Percentiles rank a stretch among this genome's conserved stretches.
Evolutionary conservation across 2,888 invertebrate species (phyloP).

Genomic region (Thereva nobilitata): DNA sequence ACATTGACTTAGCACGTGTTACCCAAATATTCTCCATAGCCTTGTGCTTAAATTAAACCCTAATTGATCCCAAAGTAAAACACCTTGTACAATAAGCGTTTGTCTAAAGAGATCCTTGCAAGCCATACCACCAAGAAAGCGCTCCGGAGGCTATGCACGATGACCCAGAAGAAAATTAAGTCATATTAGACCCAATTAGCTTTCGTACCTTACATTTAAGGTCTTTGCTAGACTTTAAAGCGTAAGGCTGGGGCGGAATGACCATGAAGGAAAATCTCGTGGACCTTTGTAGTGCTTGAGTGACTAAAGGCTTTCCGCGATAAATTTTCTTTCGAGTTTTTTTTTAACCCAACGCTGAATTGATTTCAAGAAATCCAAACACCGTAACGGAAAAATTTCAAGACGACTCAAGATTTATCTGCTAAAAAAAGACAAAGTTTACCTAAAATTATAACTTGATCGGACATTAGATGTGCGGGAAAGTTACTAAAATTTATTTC

Average conservation of each 20-base stretch:
- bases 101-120: slow-evolving; percentile 8
- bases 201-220: slow-evolving; percentile 16
- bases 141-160: slow-evolving; percentile 3
- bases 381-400: slow-evolving; percentile 3
- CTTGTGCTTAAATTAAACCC: slow-evolving; percentile 23
- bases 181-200: slow-evolving; percentile 31
- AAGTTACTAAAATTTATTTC: slow-evolving; percentile 11
- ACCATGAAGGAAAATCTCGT: slow-evolving; percentile 2
- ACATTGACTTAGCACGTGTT: slow-evolving; percentile 15
- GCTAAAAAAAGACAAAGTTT: not conserved
- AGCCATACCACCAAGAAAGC: not conserved
- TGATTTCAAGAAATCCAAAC: not conserved
- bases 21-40: not conserved
- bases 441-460: slow-evolving; percentile 13
- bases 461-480: slow-evolving; percentile 2
- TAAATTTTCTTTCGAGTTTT: not conserved
- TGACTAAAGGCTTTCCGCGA: not conserved
- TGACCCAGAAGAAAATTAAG: slow-evolving; percentile 30
- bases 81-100: slow-evolving; percentile 26
- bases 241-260: not conserved
- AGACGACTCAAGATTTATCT: slow-evolving; percentile 7
- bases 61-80: slow-evolving; percentile 29
- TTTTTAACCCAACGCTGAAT: not conserved
- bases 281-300: not conserved
- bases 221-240: not conserved